Base-by-base conservation (phyloP, 1,140 invertebrate species). In the Hesperophylax magnus region DNA sequence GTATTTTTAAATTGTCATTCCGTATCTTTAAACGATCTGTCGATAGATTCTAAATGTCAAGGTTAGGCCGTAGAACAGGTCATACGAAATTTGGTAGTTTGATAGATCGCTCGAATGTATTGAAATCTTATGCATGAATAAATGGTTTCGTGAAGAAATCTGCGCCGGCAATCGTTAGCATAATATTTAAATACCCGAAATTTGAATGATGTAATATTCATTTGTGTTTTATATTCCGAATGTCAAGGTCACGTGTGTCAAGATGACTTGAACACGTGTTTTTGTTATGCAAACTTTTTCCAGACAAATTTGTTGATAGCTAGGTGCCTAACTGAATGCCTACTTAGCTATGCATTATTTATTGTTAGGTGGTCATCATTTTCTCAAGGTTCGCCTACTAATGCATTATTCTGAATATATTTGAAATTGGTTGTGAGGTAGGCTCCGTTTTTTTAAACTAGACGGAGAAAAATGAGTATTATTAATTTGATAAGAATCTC, bases 31-130 rank as follows among this genome's bases (percentile, higher is more conserved):
- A 74, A 77, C 2, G 61, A 63, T 82, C 78, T 61, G 61, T 79
- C 78, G 71, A 79, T 82, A 61, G 54, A 39, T 61, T 81, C 60
- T 60, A 78, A 82, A 80, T 82, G 81, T 80, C 81, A 82, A 82
- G 81, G 81, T 67, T 82, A 47, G 14, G 11, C 39, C 14, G 8
- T 14, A 11, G 72, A 56, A 27, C 69, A 58, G 77, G 81, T 77
- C 81, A 77, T 20, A 79, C 47, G 67, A 52, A 77, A 61, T 77
- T 77, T 60, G 75, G 56, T 77, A 47, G 56, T 60, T 61, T 61
- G 75, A 58, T 71, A 18, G 78, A 71, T 67, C 27, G 31, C 47
- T 39, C 54, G 24, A 54, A 75, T 77, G 22, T 72, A 54, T 67
- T 60, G 67, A 52, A 69, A 65, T 80, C 53, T 14, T 60, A 34